These are phyloP conservation scores for Anomalospiza imberbis DNA, from an alignment of 2,797 vertebrate species.

Conservation along the genomic window DNA sequence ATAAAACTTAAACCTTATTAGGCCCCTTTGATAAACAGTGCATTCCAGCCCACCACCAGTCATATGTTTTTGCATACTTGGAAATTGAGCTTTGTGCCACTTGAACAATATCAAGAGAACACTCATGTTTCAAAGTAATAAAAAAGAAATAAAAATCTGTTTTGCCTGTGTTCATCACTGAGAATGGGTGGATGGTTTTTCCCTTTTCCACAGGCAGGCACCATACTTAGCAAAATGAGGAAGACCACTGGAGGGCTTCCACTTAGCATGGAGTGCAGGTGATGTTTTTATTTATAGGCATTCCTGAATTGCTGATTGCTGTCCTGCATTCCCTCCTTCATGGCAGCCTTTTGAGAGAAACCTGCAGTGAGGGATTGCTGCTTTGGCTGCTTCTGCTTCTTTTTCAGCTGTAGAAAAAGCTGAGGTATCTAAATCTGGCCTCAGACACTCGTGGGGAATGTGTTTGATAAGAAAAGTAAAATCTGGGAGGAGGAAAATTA, in stretches of 20 bases:
- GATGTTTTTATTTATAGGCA: background rate
- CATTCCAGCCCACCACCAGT: slow-evolving; percentile 58
- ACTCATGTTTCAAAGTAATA: slow-evolving; percentile 48
- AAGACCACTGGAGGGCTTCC: background rate
- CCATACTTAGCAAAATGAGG: fast-evolving
- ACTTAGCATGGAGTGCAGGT: fast-evolving
- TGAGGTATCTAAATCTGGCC: background rate
- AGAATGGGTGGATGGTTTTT: background rate
- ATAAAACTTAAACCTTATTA: slow-evolving; percentile 62
- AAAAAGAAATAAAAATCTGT: slow-evolving; percentile 26
- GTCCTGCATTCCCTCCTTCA: background rate
- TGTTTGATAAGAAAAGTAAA: background rate
- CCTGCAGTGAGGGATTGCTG: background rate
- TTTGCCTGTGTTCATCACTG: background rate
- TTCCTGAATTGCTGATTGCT: background rate
- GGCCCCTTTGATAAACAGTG: slow-evolving; percentile 61
- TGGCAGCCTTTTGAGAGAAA: background rate
- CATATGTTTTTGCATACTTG: slow-evolving; percentile 59
- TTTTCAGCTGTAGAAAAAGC: background rate
- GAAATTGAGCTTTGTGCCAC: slow-evolving; percentile 29
- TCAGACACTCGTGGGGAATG: background rate
- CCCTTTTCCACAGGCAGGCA: background rate
- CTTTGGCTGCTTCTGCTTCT: background rate
- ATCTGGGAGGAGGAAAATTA: background rate
- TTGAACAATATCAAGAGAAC: slow-evolving; percentile 25